Evolutionary conservation across 2,888 invertebrate species (phyloP).

Genomic region (Agonopterix heracliana): DNA sequence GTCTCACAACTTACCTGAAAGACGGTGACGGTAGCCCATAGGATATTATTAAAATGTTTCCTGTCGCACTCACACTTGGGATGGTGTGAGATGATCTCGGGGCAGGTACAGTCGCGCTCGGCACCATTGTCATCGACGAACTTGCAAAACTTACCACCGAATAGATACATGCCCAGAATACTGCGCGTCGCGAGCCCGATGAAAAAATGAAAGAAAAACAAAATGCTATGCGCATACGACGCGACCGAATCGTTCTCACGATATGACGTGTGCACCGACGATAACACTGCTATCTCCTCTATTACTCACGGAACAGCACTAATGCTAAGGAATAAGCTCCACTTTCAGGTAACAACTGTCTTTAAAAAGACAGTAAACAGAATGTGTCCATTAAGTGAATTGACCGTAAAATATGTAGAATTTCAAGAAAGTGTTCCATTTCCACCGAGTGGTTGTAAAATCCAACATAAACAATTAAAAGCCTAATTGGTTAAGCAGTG

Average conservation of each 20-base stretch:
- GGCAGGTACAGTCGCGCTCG: conserved; percentile 94
- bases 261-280: conserved; percentile 50
- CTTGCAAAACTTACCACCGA: conserved; percentile 99
- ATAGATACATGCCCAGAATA: conserved; percentile 99
- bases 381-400: too few relatives aligned
- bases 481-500: conserved; percentile 64
- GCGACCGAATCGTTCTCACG: conserved; percentile 60
- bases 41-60: conserved; percentile 99
- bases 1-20: conserved; percentile 89
- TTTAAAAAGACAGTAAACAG: too few relatives aligned
- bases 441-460: too few relatives aligned
- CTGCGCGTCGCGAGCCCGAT: conserved; percentile 80
- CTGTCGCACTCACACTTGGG: conserved; percentile 96
- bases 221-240: conserved; percentile 72
- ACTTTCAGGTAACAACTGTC: too few relatives aligned
- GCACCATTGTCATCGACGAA: conserved; percentile 89
- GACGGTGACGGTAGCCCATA: conserved; percentile 98
- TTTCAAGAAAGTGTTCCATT: too few relatives aligned
- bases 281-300: conserved; percentile 66
- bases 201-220: conserved; percentile 73
- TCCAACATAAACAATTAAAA: conserved; percentile 28
- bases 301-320: conserved; percentile 32
- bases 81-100: conserved; percentile 91
- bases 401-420: too few relatives aligned
- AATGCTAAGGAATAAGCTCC: conserved; percentile 26